Percentiles rank a stretch among this genome's conserved stretches.
Conservation (phyloP, 30 jellyfish, hydroid and myxozoan species). For the Nemopilema nomurai region DNA sequence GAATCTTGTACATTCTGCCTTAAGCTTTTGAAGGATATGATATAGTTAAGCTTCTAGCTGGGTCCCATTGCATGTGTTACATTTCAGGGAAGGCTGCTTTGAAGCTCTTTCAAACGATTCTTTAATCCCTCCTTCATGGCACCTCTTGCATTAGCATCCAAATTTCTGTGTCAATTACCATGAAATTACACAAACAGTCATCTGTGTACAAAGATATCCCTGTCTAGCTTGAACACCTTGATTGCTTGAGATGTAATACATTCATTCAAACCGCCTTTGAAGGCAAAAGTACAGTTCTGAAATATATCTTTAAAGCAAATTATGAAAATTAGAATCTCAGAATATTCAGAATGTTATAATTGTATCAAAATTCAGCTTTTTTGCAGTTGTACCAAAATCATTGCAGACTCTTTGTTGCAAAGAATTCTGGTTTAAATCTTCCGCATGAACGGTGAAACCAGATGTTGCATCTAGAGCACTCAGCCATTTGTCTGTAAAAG, state of each 20-base stretch:
- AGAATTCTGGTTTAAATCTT: slow-evolving; percentile 3
- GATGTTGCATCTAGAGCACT: slow-evolving; percentile 40
- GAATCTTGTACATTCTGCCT: neutral
- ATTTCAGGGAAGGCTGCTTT: too few relatives aligned
- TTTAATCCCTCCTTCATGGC: too few relatives aligned
- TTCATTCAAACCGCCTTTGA: neutral
- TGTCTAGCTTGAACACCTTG: neutral
- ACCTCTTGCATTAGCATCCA: too few relatives aligned
- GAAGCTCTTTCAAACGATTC: too few relatives aligned
- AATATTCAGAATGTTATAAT: neutral
- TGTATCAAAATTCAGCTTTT: neutral
- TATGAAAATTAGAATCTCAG: neutral
- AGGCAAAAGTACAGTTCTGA: neutral
- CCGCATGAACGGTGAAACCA: slow-evolving; percentile 36
- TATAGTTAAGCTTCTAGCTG: too few relatives aligned
- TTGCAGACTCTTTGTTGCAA: slow-evolving; percentile 1
- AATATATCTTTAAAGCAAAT: neutral
- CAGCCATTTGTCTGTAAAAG: slow-evolving; percentile 20
- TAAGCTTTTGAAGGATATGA: too few relatives aligned
- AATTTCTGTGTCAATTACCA: neutral
- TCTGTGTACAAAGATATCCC: neutral
- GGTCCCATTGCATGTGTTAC: too few relatives aligned
- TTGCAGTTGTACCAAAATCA: slow-evolving; percentile 31
- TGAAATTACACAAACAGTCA: neutral
- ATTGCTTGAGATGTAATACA: neutral